Conservation (phyloP, 2,888 invertebrate species). For the Hyposoter dolosus region DNA sequence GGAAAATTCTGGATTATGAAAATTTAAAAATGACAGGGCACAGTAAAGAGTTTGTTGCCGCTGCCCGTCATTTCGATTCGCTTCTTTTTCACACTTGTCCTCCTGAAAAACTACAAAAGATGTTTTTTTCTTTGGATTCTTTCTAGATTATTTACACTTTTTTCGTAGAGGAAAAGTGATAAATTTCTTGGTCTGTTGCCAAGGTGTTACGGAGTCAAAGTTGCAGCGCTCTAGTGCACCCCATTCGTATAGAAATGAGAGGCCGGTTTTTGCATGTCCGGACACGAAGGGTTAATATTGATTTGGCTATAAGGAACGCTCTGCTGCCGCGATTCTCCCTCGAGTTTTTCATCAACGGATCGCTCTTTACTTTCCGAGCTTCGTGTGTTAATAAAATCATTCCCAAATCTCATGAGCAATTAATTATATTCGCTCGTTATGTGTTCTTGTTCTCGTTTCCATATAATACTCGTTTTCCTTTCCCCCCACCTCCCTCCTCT, state of each 20-base stretch:
- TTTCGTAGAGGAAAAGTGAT: not conserved
- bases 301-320: not conserved
- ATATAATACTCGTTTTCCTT: slow-evolving; percentile 36
- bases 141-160: not conserved
- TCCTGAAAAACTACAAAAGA: not conserved
- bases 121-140: not conserved
- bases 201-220: not conserved
- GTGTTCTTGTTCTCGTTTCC: slow-evolving; percentile 3
- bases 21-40: too few species aligned
- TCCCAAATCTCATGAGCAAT: not conserved
- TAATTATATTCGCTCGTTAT: slow-evolving; percentile 26
- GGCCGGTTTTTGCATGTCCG: not conserved
- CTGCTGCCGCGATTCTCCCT: not conserved
- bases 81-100: not conserved
- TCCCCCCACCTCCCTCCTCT: slow-evolving; percentile 18
- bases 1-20: too few species aligned
- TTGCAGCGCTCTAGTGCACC: not conserved
- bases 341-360: not conserved
- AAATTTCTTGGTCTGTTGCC: not conserved
- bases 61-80: not conserved
- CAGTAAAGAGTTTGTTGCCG: too few species aligned
- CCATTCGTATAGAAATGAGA: not conserved
- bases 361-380: not conserved
- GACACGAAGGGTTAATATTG: not conserved
- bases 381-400: slow-evolving; percentile 5